Evolutionary conservation across 2,797 vertebrate genomes (phyloP), one percentile per base, ranked within the genome.

Genomic region (Enteromius unitaeniatus): DNA sequence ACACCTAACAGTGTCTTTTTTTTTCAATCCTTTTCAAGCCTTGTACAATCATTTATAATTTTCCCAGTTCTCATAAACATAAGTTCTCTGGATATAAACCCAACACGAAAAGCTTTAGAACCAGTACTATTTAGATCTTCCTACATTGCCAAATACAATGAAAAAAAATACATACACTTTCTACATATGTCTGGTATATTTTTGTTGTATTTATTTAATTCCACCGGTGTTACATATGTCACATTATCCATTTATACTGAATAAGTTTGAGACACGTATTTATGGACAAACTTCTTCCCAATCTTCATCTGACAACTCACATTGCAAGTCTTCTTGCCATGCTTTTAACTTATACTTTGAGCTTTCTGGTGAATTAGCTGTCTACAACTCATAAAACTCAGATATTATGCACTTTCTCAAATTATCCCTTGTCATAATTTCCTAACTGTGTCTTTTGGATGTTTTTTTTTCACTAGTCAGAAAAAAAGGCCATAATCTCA

Each of bases 141-240:
- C 40, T 42, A 42, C 40, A 42, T 42, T 42, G 9, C 40, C 40
- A 42, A 11, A 42, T 42, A 42, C 40, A 11, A 42, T 10, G 9
- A 42, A 10, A 40, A 40, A 42, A 42, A 42, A 11, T 42, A 10
- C 40, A 42, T 47, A 47, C 45, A 47, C 45, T 47, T 47, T 47
- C 11, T 47, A 47, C 51, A 76, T 76, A 34, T 40, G 31, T 40
- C 74, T 58, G 51, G 55, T 77, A 62, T 10, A 1, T 58, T 78
- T 78, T 62, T 62, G 26, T 77, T 62, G 42, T 42, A 11, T 42
- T 42, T 78, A 45, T 78, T 78, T 21, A 78, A 79, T 34, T 67
- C 42, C 37, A 67, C 42, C 0, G 6, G 60, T 49, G 42, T 11
- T 31, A 34, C 34, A 47, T 47, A 47, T 47, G 11, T 47, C 3